Evolutionary conservation across 2,797 vertebrate species (phyloP).

Genomic region (Kryptopterus vitreolus): DNA sequence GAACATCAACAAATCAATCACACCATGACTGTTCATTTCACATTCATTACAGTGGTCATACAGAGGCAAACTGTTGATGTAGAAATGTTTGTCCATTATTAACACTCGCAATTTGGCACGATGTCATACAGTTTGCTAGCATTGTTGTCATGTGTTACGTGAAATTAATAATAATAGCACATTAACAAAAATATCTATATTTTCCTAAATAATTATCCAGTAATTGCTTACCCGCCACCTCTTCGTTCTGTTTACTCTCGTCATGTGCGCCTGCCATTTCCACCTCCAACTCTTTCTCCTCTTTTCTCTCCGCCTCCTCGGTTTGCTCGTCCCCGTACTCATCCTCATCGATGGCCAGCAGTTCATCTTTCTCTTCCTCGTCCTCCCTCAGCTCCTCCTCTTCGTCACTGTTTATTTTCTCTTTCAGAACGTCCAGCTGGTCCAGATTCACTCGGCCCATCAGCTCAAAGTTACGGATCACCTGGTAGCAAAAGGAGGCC

Average conservation of each 20-base stretch:
- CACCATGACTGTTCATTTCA: not conserved
- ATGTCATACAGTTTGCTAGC: not conserved
- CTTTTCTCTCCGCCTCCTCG: conserved; percentile 76
- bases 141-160: not conserved
- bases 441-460: conserved; percentile 96
- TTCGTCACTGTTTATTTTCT: conserved; percentile 80
- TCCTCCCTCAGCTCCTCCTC: conserved; percentile 76
- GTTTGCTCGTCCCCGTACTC: conserved; percentile 78
- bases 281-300: conserved; percentile 76
- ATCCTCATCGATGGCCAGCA: conserved; percentile 62
- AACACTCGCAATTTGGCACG: not conserved
- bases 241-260: conserved; percentile 62
- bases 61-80: not conserved
- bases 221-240: conserved; percentile 63
- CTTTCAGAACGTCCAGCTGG: conserved; percentile 91
- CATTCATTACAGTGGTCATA: not conserved
- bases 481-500: conserved; percentile 68
- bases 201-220: no score
- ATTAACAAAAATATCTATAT: no score
- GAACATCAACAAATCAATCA: not conserved
- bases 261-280: conserved; percentile 57
- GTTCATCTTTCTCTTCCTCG: conserved; percentile 60
- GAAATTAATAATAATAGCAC: no score
- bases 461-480: conserved; percentile 95
- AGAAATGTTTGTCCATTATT: not conserved